Evolutionary conservation across 2,113 vertebrate species (phyloP).

Genomic region (Muntiacus reevesi): DNA sequence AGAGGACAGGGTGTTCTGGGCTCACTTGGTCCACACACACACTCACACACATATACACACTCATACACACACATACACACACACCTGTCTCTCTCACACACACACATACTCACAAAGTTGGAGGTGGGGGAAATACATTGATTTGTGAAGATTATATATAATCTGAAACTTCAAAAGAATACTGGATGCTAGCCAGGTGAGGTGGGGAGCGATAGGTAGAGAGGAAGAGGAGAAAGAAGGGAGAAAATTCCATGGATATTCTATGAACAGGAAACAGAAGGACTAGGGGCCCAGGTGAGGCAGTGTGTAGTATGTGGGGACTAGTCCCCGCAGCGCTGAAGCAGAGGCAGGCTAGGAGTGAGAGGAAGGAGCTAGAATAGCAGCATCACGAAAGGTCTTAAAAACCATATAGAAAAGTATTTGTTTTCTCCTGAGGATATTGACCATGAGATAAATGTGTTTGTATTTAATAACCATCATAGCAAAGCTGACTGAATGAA

Average conservation of each 20-base stretch:
- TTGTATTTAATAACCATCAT: not conserved
- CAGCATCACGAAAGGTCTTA: rapidly evolving
- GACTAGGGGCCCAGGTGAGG: rapidly evolving
- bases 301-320: too few relatives aligned
- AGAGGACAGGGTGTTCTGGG: not conserved
- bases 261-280: too few relatives aligned
- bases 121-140: not conserved
- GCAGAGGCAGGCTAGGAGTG: too few relatives aligned
- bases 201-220: not conserved
- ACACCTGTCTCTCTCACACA: too few relatives aligned
- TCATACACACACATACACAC: too few relatives aligned
- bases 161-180: not conserved
- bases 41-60: too few relatives aligned
- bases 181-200: not conserved
- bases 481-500: not conserved
- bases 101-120: too few relatives aligned
- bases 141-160: not conserved
- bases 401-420: not conserved
- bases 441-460: too few relatives aligned
- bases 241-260: not conserved
- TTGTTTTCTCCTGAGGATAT: not conserved
- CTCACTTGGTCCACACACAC: too few relatives aligned
- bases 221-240: not conserved
- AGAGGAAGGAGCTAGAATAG: not conserved
- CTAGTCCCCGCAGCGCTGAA: rapidly evolving